These are phyloP conservation scores for Ispidina picta DNA, from an alignment of 2,797 vertebrate species.

Conservation along the genomic window DNA sequence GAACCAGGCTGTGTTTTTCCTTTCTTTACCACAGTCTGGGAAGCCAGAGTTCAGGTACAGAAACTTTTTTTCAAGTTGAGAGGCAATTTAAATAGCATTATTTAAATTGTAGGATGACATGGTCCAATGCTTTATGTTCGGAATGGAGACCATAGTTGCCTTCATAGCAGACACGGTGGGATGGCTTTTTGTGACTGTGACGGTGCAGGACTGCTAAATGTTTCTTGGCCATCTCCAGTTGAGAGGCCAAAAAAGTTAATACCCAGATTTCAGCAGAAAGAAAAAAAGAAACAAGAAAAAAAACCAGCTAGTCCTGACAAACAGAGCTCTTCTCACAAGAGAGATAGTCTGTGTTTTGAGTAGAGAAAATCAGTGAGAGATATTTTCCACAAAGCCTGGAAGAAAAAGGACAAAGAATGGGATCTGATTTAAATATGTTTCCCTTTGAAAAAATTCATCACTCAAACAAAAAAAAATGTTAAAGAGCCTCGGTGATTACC, in stretches of 20 bases:
- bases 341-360: background rate
- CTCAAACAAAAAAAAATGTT: constrained; percentile 4
- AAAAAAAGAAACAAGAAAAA: background rate
- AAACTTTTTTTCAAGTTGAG: constrained; percentile 6
- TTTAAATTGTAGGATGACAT: constrained; percentile 1
- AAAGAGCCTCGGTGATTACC: background rate
- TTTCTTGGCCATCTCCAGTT: background rate
- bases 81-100: constrained; percentile 27
- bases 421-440: constrained; percentile 9
- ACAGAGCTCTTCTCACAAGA: background rate
- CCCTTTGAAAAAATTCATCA: background rate
- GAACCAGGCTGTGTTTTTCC: background rate
- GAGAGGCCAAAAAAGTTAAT: background rate
- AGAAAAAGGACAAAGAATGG: background rate
- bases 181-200: background rate
- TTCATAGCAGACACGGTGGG: background rate
- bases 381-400: background rate
- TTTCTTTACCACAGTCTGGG: background rate
- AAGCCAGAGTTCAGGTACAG: constrained; percentile 28
- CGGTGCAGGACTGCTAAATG: background rate
- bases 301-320: background rate
- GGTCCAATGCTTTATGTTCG: background rate
- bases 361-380: background rate
- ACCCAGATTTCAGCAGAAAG: background rate
- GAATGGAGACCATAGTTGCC: background rate